Base-by-base conservation (phyloP, 2,888 invertebrate genomes). In the Drosophila crucigera region DNA sequence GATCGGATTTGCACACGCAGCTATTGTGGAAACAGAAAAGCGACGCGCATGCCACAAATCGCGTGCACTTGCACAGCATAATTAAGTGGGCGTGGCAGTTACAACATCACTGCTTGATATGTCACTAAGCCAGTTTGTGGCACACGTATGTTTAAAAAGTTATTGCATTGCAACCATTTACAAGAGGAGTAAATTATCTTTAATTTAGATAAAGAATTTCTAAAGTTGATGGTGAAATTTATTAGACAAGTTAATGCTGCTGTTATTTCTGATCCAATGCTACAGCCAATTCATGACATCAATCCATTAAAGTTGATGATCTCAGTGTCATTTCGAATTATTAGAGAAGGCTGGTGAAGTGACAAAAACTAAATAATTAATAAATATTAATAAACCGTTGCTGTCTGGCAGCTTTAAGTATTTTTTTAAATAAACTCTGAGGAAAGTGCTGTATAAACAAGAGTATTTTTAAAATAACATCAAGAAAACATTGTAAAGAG, bases 1-100 rank as follows among this genome's bases (percentile, higher is more conserved):
- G 58, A 59, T 65, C 67, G 41, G 78, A 69, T 63, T 68, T 77
- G 60, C 53, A 64, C 70, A 62, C 35, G 55, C 9, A 47, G 16
- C 25, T 25, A 47, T 7, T 16, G 47, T 68, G 28, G 49, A 33
- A 56, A 68, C 64, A 54, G 54, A 62, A 54, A 56, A 19, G 52
- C 22, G 56, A 41, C 74, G 43, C 80, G 54, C 53, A 41, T 68
- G 50, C 37, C 39, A 60, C 47, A 68, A 61, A 78, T 83, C 64
- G 68, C 78, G 70, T 71, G 82, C 60, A 61, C 50, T 58, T 58
- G 55, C 65, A 49, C 62, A 47, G 41, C 39, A 55, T 52, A 35
- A 56, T 25, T 19, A 33, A 28, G 31, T 30, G 58, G 47, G 73
- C 63, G 77, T 73, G 67, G n/a, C 73, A 50, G 64, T 53, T 68